Conservation (phyloP, 1,140 invertebrate species). For the Subanguina moxae region DNA sequence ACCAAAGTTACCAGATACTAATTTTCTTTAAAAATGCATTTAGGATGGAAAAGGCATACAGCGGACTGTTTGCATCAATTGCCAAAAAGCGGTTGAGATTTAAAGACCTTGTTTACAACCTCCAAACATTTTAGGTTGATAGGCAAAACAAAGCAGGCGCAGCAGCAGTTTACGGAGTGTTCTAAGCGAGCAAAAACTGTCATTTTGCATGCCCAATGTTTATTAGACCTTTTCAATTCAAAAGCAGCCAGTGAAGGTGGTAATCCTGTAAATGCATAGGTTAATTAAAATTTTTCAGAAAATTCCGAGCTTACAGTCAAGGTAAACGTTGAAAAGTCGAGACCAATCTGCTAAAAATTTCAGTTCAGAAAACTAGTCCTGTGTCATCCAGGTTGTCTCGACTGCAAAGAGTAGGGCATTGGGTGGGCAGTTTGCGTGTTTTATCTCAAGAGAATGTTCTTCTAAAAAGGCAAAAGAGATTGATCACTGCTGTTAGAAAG, state of each 20-base stretch:
- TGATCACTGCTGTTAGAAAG: not conserved
- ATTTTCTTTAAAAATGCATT: too few species aligned
- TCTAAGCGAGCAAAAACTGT: not conserved
- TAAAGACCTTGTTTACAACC: constrained; percentile 11
- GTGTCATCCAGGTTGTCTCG: not conserved
- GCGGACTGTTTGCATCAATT: constrained; percentile 44
- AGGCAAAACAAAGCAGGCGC: constrained; percentile 9
- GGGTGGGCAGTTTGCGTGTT: constrained; percentile 5
- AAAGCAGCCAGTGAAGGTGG: too few species aligned
- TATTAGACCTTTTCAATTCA: not conserved
- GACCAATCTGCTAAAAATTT: not conserved
- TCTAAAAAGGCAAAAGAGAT: not conserved
- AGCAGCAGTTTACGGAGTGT: not conserved
- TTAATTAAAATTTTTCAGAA: not conserved
- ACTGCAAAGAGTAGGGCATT: not conserved
- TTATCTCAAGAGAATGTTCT: not conserved
- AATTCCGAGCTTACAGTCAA: not conserved
- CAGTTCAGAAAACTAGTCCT: not conserved
- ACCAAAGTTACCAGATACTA: too few species aligned
- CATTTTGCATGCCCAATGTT: constrained; percentile 5
- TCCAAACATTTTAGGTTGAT: constrained; percentile 9
- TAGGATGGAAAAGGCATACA: constrained; percentile 36
- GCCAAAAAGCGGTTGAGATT: constrained; percentile 34
- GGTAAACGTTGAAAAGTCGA: not conserved
- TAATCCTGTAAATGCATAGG: too few species aligned